These are phyloP conservation scores for Drosophila ogumai DNA, from an alignment of 1,140 invertebrate species.

Conservation along the genomic window DNA sequence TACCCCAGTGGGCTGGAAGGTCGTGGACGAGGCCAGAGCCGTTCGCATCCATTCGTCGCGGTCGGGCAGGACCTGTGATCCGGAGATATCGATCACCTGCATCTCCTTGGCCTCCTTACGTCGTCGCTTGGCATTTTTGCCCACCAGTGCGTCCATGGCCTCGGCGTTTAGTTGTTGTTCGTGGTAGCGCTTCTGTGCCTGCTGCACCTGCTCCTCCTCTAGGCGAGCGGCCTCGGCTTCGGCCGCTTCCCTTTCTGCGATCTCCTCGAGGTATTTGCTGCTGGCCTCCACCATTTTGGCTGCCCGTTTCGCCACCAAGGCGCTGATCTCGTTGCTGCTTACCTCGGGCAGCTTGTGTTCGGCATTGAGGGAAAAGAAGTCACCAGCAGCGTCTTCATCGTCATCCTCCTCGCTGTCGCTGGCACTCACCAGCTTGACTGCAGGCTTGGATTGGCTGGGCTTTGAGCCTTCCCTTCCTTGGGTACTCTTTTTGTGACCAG, in stretches of 20 bases:
- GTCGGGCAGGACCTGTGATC: constrained; percentile 92
- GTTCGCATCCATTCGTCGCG: constrained; percentile 93
- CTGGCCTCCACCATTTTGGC: constrained; percentile 71
- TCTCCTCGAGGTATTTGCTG: constrained; percentile 54
- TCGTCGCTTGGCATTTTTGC: constrained; percentile 80
- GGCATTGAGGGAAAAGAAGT: constrained; percentile 86
- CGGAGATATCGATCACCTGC: constrained; percentile 93
- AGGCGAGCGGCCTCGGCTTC: constrained; percentile 26
- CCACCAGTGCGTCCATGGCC: constrained; percentile 78
- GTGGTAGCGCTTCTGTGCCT: constrained; percentile 66
- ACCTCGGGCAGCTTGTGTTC: constrained; percentile 77
- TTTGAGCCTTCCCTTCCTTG: background rate
- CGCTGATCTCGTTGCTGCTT: constrained; percentile 75
- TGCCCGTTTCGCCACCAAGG: constrained; percentile 75
- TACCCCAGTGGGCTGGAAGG: constrained; percentile 82
- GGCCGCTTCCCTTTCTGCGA: constrained; percentile 18
- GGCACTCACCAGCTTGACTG: constrained; percentile 58
- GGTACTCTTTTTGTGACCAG: constrained; percentile 16
- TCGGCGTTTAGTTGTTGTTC: constrained; percentile 56
- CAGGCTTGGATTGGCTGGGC: constrained; percentile 1
- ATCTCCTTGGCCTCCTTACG: constrained; percentile 86
- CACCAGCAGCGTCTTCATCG: constrained; percentile 61
- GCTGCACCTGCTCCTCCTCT: constrained; percentile 39
- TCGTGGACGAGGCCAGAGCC: constrained; percentile 91
- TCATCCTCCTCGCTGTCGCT: constrained; percentile 84